phyloP scores from a whole-genome alignment of 2,113 vertebrate genomes.

The Lasiurus cinereus region DNA sequence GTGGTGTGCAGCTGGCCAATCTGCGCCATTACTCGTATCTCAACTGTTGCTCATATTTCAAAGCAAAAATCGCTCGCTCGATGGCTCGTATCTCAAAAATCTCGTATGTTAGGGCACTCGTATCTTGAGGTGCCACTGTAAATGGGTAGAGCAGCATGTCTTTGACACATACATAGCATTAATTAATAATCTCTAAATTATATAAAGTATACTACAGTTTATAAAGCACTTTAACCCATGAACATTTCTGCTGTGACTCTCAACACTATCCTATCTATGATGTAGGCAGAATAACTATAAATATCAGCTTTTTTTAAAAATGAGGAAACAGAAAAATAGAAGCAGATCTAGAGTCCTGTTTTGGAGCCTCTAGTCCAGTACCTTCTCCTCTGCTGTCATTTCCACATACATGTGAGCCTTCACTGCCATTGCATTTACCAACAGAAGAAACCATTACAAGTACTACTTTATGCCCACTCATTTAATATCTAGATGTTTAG shows the following conservation, averaged over 20 bases:
- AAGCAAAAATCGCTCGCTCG: too few species aligned
- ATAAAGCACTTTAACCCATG: not conserved
- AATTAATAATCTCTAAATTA: not conserved
- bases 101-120: too few species aligned
- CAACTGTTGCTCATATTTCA: too few species aligned
- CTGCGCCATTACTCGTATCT: too few species aligned
- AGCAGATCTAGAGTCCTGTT: not conserved
- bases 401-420: not conserved
- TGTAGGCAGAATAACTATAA: not conserved
- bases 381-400: not conserved
- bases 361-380: not conserved
- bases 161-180: not conserved
- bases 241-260: not conserved
- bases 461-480: not conserved
- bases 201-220: not conserved
- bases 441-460: not conserved
- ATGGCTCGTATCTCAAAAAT: too few species aligned
- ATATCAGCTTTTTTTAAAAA: not conserved
- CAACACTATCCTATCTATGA: not conserved
- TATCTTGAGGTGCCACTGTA: too few species aligned
- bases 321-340: not conserved
- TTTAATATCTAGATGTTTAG: not conserved
- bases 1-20: too few species aligned
- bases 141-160: not conserved
- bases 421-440: not conserved